These are phyloP conservation scores for Drosophila birchii DNA, from an alignment of 2,888 invertebrate genomes.

Conservation along the genomic window DNA sequence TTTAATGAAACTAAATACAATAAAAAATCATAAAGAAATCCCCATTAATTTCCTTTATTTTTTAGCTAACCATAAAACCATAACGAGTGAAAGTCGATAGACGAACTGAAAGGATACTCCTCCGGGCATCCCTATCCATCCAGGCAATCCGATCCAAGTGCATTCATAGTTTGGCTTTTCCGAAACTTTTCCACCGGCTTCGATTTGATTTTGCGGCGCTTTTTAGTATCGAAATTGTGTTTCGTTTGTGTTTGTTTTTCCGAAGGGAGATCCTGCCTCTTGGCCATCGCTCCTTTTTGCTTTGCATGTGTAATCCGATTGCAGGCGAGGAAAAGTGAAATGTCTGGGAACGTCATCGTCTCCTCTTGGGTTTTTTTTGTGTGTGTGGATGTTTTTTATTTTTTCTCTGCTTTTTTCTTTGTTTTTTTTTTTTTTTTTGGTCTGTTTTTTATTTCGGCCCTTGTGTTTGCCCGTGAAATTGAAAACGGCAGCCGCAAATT, in stretches of 20 bases:
- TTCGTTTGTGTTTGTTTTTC: constrained; percentile 24
- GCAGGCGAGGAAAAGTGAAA: constrained; percentile 41
- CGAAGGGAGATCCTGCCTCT: neutral
- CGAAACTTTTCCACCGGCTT: constrained; percentile 28
- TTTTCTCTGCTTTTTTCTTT: neutral
- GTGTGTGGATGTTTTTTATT: neutral
- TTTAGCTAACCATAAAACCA: no score
- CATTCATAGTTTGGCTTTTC: constrained; percentile 27
- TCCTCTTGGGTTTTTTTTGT: neutral
- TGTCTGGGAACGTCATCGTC: constrained; percentile 43
- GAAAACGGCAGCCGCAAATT: constrained; percentile 67
- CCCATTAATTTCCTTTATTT: neutral
- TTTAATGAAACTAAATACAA: neutral
- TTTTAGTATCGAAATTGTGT: constrained; percentile 51
- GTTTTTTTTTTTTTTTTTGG: neutral
- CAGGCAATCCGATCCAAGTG: constrained; percentile 25
- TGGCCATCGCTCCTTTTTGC: constrained; percentile 5
- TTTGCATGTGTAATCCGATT: constrained; percentile 67
- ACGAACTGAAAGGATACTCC: neutral
- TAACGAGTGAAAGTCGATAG: constrained; percentile 1
- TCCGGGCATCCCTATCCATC: neutral
- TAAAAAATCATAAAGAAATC: neutral
- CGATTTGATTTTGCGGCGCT: constrained; percentile 45
- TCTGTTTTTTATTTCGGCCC: neutral
- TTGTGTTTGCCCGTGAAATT: constrained; percentile 63